These are phyloP conservation scores for Pseudochirops corinnae DNA, from an alignment of 2,797 vertebrate genomes.

Conservation along the genomic window DNA sequence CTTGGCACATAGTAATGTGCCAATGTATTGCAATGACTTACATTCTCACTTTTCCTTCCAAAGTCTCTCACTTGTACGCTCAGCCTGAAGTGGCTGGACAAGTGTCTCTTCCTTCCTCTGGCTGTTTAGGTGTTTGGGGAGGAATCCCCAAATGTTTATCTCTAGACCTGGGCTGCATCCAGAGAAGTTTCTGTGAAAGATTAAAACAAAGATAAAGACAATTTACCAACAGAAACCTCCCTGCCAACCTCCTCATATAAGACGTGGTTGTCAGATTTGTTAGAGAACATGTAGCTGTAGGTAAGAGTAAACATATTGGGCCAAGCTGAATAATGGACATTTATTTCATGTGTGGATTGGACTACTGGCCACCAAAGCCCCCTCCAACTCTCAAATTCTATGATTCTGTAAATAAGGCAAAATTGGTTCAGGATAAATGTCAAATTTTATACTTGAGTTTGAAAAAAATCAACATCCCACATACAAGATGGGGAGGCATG, in stretches of 20 bases:
- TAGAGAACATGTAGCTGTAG: background rate
- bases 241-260: background rate
- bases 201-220: background rate
- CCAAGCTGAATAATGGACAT: background rate
- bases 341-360: background rate
- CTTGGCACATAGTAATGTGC: background rate
- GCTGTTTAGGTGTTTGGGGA: background rate
- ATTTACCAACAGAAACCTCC: background rate
- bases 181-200: background rate
- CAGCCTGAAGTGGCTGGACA: background rate
- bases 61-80: background rate
- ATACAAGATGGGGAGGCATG: background rate
- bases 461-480: background rate
- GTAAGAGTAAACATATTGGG: background rate
- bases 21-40: background rate
- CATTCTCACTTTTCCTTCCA: background rate
- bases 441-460: background rate
- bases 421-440: background rate
- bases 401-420: background rate
- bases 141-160: background rate
- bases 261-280: background rate
- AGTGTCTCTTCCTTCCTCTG: background rate
- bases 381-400: background rate
- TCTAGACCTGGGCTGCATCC: background rate
- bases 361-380: background rate